Percentiles rank a stretch among this genome's conserved stretches.
Evolutionary conservation across 2,797 vertebrate genomes (phyloP).

Genomic region (Anabacerthia variegaticeps): DNA sequence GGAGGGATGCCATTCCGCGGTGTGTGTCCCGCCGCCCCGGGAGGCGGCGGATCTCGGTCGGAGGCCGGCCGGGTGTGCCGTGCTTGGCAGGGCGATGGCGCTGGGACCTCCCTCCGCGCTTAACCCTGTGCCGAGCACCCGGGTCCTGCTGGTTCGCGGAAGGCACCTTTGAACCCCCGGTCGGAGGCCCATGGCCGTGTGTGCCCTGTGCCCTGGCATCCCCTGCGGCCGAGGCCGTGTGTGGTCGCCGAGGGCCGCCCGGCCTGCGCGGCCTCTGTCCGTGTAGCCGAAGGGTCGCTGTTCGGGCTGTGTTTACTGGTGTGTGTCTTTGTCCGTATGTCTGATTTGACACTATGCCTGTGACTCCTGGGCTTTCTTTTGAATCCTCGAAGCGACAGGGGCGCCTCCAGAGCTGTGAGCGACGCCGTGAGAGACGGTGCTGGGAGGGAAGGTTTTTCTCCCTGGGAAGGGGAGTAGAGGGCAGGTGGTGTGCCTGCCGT

Average conservation of each 20-base stretch:
- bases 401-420: neutral
- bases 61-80: neutral
- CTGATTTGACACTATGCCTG: neutral
- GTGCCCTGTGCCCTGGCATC: neutral
- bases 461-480: neutral
- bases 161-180: neutral
- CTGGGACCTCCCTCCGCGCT: neutral
- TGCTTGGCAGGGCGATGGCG: neutral
- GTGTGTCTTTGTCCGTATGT: neutral
- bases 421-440: neutral
- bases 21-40: neutral
- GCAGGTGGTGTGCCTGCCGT: accelerated
- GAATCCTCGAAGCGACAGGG: neutral
- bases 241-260: accelerated
- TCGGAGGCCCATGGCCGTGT: neutral
- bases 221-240: neutral
- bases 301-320: accelerated
- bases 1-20: neutral
- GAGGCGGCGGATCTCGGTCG: neutral
- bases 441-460: neutral
- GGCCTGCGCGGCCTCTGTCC: neutral
- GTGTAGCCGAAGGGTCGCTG: neutral
- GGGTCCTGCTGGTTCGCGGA: neutral
- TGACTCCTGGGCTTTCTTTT: neutral
- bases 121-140: neutral